phyloP scores from a whole-genome alignment of 2,113 vertebrate genomes.

The Oryzias woworae region DNA sequence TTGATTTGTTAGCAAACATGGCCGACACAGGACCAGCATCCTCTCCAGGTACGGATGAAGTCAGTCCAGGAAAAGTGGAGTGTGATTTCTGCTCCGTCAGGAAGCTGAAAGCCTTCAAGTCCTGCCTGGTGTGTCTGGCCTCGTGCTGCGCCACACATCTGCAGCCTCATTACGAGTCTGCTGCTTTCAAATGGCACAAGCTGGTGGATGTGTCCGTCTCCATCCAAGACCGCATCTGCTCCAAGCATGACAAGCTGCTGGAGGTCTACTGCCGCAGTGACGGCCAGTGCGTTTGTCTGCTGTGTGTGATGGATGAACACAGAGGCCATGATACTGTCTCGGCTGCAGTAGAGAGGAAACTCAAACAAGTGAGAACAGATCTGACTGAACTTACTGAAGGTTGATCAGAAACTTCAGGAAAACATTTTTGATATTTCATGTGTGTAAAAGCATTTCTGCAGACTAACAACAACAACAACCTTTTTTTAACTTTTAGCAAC shows the following conservation, averaged over 20 bases:
- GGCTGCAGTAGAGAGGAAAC: constrained; percentile 22
- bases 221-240: constrained; percentile 49
- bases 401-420: neutral
- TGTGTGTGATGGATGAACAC: constrained; percentile 55
- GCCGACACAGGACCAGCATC: fast-evolving
- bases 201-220: constrained; percentile 39
- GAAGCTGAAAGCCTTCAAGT: constrained; percentile 52
- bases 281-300: constrained; percentile 34
- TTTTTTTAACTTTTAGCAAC: constrained; percentile 45
- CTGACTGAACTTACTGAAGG: neutral
- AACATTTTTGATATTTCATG: neutral
- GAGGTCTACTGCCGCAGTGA: constrained; percentile 50
- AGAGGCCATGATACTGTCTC: constrained; percentile 46
- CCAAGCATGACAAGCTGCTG: constrained; percentile 40
- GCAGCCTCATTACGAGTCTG: constrained; percentile 57
- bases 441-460: neutral
- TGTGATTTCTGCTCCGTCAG: constrained; percentile 46
- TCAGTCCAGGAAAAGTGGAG: constrained; percentile 19
- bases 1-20: constrained; percentile 10
- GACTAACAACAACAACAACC: neutral
- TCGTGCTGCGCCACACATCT: constrained; percentile 49
- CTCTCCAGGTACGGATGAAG: neutral
- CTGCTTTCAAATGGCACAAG: constrained; percentile 47
- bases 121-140: constrained; percentile 50
- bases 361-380: constrained; percentile 32